These are phyloP conservation scores for Agriotes lineatus DNA, from an alignment of 2,888 invertebrate species.

Conservation along the genomic window DNA sequence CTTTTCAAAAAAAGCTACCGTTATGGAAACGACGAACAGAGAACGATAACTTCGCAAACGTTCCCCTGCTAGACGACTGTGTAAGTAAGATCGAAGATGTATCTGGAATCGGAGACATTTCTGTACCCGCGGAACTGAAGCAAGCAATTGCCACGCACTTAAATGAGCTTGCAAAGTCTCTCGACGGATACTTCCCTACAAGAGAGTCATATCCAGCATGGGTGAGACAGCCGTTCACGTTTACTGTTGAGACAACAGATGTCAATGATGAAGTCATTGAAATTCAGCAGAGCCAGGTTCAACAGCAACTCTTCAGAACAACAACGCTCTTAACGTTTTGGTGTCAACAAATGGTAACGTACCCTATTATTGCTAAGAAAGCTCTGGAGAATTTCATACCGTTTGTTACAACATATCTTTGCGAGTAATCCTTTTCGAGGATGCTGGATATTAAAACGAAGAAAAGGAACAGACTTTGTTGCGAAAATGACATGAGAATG, in stretches of 20 bases:
- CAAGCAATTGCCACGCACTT: slow-evolving; percentile 31
- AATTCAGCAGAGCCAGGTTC: slow-evolving; percentile 21
- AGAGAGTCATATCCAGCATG: slow-evolving; percentile 43
- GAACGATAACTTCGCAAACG: slow-evolving; percentile 40
- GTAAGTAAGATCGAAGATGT: slow-evolving; percentile 27
- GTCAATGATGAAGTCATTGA: slow-evolving; percentile 39
- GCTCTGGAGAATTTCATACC: slow-evolving; percentile 34
- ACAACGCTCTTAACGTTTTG: slow-evolving; percentile 33
- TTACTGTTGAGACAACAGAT: slow-evolving; percentile 42
- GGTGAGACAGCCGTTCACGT: slow-evolving; percentile 41
- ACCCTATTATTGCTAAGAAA: slow-evolving; percentile 34
- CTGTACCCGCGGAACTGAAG: slow-evolving; percentile 37
- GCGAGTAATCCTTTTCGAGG: slow-evolving; percentile 27
- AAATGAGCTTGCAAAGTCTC: slow-evolving; percentile 43
- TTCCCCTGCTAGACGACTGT: slow-evolving; percentile 34
- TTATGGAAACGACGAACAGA: slow-evolving; percentile 44
- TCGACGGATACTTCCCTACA: slow-evolving; percentile 40
- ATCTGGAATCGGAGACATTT: slow-evolving; percentile 36
- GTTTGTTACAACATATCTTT: slow-evolving; percentile 34
- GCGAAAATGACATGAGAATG: too few relatives aligned
- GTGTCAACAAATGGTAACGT: slow-evolving; percentile 10
- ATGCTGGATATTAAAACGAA: slow-evolving; percentile 18
- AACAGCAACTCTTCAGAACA: slow-evolving; percentile 24
- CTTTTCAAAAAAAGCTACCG: slow-evolving; percentile 45
- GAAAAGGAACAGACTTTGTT: slow-evolving; percentile 17